A percentile compares a stretch with the other conserved stretches of the same genome.
Evolutionary conservation across 2,113 vertebrate genomes (phyloP).

Genomic region (Kryptolebias marmoratus): DNA sequence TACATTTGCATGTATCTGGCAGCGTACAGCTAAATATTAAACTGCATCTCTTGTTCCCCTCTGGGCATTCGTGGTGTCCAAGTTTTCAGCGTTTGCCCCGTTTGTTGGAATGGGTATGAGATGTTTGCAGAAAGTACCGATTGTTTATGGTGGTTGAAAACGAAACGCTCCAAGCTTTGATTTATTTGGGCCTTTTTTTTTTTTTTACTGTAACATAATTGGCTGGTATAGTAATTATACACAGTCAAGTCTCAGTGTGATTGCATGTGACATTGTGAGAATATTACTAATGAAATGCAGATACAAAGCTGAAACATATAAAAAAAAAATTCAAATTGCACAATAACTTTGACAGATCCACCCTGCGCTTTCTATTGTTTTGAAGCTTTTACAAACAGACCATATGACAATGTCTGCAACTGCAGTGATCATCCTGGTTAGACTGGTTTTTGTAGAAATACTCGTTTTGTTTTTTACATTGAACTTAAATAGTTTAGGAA

Average conservation of each 20-base stretch:
- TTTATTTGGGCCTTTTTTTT: neutral
- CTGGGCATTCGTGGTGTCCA: neutral
- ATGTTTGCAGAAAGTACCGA: neutral
- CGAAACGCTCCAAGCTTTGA: neutral
- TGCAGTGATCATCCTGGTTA: neutral
- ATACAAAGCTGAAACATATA: no score
- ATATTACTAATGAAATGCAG: neutral
- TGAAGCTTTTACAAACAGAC: neutral
- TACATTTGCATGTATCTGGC: constrained; percentile 29
- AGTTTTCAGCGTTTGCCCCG: neutral
- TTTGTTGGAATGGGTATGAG: neutral
- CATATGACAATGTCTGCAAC: neutral
- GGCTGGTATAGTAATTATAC: neutral
- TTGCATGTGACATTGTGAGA: neutral
- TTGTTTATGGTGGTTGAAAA: neutral
- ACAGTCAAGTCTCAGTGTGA: neutral
- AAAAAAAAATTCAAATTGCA: no score
- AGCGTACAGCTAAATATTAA: constrained; percentile 17
- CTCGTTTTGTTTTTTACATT: neutral
- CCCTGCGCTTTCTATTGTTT: constrained; percentile 9
- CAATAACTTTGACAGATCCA: neutral
- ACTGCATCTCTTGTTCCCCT: constrained; percentile 15
- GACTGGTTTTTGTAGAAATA: constrained; percentile 22
- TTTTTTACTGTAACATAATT: neutral
- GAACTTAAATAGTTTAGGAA: neutral